A percentile compares a stretch with the other conserved stretches of the same genome.
These are phyloP conservation scores for Pangasius mekongensis DNA, from an alignment of 2,797 vertebrate species.

Conservation along the genomic window DNA sequence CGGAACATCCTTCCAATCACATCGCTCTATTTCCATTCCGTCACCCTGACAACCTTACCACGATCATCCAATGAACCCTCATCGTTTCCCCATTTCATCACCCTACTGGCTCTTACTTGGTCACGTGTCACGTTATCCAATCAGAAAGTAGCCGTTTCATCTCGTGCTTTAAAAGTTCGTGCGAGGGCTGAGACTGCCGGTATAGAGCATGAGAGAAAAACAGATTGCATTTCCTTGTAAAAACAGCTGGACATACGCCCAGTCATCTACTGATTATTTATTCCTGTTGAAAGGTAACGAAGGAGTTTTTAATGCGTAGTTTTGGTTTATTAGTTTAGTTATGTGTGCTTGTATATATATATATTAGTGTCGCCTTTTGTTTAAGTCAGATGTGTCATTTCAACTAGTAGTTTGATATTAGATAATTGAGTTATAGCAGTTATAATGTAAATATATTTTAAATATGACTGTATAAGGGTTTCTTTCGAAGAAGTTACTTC, in stretches of 20 bases:
- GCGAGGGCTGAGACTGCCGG: not conserved
- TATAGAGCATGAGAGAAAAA: conserved; percentile 73
- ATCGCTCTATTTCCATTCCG: not conserved
- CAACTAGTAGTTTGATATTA: not conserved
- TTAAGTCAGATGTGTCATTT: not conserved
- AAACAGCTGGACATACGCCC: conserved; percentile 63
- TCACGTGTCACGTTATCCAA: not conserved
- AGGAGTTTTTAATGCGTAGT: not conserved
- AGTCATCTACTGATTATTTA: conserved; percentile 71
- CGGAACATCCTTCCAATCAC: not conserved
- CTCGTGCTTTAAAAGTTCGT: not conserved
- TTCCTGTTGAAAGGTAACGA: conserved; percentile 23
- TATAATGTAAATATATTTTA: too few relatives aligned
- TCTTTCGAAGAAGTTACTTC: not conserved
- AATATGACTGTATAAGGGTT: not conserved
- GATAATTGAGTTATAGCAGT: too few relatives aligned
- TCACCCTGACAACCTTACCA: not conserved
- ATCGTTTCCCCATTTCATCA: not conserved
- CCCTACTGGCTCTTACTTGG: too few relatives aligned
- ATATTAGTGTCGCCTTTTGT: not conserved
- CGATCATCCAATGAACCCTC: not conserved
- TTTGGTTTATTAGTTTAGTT: too few relatives aligned
- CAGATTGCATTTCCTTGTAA: conserved; percentile 16
- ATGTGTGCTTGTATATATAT: too few relatives aligned
- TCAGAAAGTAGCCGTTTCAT: not conserved